phyloP scores from a whole-genome alignment of 2,888 invertebrate genomes.

The Hipparchia sbordonii region DNA sequence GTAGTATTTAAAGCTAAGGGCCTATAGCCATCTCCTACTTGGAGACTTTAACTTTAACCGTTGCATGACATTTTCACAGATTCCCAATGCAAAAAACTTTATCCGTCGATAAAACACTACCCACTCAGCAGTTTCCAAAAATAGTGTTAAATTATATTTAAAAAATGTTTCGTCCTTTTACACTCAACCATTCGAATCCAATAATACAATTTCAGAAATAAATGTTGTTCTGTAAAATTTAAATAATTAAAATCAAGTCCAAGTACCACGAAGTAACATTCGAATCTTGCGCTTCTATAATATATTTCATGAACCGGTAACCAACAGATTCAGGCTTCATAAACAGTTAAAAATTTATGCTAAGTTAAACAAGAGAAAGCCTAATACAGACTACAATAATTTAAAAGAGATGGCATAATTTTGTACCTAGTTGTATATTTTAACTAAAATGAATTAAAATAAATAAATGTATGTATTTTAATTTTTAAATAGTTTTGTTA shows the following conservation, averaged over 20 bases:
- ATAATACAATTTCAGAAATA: neutral
- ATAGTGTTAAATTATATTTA: too few relatives aligned
- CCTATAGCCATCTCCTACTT: neutral
- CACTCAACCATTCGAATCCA: neutral
- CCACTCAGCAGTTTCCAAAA: too few relatives aligned
- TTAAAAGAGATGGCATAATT: slow-evolving; percentile 30
- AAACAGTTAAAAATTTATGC: slow-evolving; percentile 41
- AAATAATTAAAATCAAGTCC: slow-evolving; percentile 38
- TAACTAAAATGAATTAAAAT: neutral
- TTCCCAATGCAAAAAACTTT: too few relatives aligned
- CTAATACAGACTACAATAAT: slow-evolving; percentile 18
- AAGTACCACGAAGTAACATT: slow-evolving; percentile 35
- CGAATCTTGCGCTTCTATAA: slow-evolving; percentile 42
- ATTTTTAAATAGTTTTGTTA: neutral
- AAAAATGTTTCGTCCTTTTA: neutral
- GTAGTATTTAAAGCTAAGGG: neutral
- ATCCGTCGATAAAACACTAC: too few relatives aligned
- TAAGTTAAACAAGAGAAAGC: slow-evolving; percentile 42
- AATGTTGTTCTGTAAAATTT: slow-evolving; percentile 2
- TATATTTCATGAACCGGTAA: slow-evolving; percentile 42
- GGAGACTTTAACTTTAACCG: neutral
- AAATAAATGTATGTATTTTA: neutral
- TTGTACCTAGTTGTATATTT: slow-evolving; percentile 1
- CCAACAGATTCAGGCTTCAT: slow-evolving; percentile 41
- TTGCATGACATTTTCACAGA: neutral